A percentile compares a stretch with the other conserved stretches of the same genome.
phyloP scores from a whole-genome alignment of 1,140 invertebrate genomes.

The Bombus haemorrhoidalis region DNA sequence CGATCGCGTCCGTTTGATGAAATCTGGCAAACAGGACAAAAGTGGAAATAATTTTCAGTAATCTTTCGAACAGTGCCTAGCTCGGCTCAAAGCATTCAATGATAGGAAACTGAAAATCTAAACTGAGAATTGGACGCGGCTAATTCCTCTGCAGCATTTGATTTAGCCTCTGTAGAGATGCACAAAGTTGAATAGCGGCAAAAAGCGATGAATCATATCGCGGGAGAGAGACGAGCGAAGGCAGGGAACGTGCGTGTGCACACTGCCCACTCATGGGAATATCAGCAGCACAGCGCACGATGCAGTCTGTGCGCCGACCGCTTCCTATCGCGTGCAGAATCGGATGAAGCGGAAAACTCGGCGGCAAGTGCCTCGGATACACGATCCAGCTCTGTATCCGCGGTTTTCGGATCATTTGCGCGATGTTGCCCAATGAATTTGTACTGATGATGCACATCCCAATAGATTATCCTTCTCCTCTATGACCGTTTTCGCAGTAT shows the following conservation, averaged over 20 bases:
- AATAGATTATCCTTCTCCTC: neutral
- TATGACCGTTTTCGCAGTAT: too few species aligned
- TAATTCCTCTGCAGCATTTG: neutral
- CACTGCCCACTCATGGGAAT: neutral
- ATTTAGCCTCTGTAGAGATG: neutral
- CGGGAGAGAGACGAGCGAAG: neutral
- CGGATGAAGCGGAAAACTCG: constrained; percentile 40
- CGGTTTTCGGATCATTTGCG: constrained; percentile 48
- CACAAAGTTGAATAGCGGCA: neutral
- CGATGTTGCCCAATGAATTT: neutral
- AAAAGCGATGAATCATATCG: constrained; percentile 4
- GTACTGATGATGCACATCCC: neutral
- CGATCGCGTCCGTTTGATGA: too few species aligned
- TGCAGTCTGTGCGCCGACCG: neutral
- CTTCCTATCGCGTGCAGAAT: constrained; percentile 20
- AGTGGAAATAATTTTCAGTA: neutral
- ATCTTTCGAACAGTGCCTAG: neutral
- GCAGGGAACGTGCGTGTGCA: neutral
- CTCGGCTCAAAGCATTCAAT: neutral
- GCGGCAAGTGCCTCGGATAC: constrained; percentile 12
- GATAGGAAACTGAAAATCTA: neutral
- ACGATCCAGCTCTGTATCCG: constrained; percentile 18
- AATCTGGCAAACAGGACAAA: neutral
- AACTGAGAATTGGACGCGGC: neutral
- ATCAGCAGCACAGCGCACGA: neutral